Base-by-base conservation (phyloP, 1,140 invertebrate genomes). In the Calliopsis andreniformis region DNA sequence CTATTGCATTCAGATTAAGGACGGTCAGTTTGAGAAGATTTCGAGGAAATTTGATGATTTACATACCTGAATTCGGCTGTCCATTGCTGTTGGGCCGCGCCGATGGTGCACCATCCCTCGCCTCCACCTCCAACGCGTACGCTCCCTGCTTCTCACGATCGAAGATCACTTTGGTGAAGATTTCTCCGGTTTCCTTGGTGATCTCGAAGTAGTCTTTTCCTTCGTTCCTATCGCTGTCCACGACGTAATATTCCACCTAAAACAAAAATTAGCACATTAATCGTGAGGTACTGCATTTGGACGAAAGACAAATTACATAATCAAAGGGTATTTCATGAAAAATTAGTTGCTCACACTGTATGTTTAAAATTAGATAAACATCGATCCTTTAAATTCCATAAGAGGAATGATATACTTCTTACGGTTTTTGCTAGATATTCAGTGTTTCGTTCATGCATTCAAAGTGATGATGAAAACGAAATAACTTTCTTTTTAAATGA, bases 141-240 rank as follows among this genome's bases (percentile, higher is more conserved):
- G 98, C 97, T 23, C 96, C 97, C 89, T 98, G 97, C 93, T 98
- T 98, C 91, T 98, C 97, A 78, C 98, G 95, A 93, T 98, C 96
- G 93, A 99, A 98, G 76, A 98, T 96, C 56, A 97, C 93, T 91
- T 98, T 98, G 3, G 98, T 98, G 91, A 97, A 98, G 82, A 99
- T 96, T 92, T 98, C 97, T 0, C 98, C 98, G 16, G 97, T 97
- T 88, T 98, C 96, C 88, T 95, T 94, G 92, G 98, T 98, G 89
- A 99, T 98, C 92, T 98, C 96, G 92, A 98, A 99, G 92, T 96
- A 98, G 90, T 98, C 96, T 90, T 98, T 98, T 67, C 97, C 97
- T 89, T 98, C 97, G 91, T 98, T 98, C 71, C 96, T 94, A 20
- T 94, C 95, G 47, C 96, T 98, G 86, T 98, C 95, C 53, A 98